Evolutionary conservation across 2,888 invertebrate species (phyloP).

Genomic region (Himalopsyche tibetana): DNA sequence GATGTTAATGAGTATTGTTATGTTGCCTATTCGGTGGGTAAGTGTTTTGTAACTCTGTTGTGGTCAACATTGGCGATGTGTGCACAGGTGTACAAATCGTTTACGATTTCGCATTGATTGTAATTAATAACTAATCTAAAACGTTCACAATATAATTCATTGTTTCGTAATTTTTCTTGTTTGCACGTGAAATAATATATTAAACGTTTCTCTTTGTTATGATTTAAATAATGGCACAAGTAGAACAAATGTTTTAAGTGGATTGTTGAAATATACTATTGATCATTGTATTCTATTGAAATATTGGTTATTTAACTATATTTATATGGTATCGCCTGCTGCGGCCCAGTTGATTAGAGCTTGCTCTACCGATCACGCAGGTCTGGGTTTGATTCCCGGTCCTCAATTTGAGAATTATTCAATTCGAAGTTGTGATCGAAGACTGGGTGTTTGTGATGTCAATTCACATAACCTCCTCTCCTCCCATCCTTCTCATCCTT

Average conservation of each 20-base stretch:
- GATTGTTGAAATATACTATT: neutral
- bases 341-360: too few species aligned
- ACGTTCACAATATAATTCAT: slow-evolving; percentile 20
- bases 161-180: slow-evolving; percentile 10
- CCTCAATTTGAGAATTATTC: too few species aligned
- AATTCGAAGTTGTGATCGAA: too few species aligned
- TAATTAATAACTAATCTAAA: slow-evolving; percentile 36
- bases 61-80: slow-evolving; percentile 34
- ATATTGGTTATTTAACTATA: too few species aligned
- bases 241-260: neutral
- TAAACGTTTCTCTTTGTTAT: slow-evolving; percentile 11
- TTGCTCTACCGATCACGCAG: too few species aligned
- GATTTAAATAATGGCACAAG: neutral
- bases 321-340: too few species aligned
- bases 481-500: too few species aligned
- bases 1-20: slow-evolving; percentile 53
- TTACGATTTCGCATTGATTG: slow-evolving; percentile 23
- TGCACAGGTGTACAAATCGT: slow-evolving; percentile 37
- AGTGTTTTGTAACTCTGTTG: slow-evolving; percentile 50
- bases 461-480: too few species aligned
- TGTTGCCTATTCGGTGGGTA: slow-evolving; percentile 23
- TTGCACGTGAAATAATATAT: slow-evolving; percentile 10
- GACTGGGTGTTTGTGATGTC: too few species aligned
- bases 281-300: too few species aligned
- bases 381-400: too few species aligned